Evolutionary conservation across 2,113 vertebrate genomes (phyloP).

Genomic region (Apaloderma vittatum): DNA sequence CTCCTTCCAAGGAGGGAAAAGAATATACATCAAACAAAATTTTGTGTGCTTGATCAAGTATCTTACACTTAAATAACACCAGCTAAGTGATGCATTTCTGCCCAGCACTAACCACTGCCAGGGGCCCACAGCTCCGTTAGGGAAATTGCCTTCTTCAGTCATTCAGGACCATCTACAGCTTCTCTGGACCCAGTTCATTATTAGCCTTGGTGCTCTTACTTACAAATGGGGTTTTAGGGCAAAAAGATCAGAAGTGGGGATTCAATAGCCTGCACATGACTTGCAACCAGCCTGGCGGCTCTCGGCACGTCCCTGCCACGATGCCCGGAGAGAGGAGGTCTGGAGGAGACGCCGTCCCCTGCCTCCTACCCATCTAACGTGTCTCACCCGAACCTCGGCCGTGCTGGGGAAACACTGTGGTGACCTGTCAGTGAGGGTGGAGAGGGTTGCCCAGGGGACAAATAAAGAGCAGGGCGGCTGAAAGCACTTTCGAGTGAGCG

Average conservation of each 20-base stretch:
- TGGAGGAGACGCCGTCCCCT: accelerated
- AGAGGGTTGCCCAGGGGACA: background rate
- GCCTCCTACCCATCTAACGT: background rate
- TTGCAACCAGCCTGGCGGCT: background rate
- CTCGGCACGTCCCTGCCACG: background rate
- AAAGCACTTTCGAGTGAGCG: background rate
- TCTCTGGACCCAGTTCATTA: background rate
- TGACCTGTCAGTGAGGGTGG: background rate
- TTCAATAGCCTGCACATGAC: accelerated
- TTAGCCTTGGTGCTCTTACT: background rate
- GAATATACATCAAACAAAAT: constrained; percentile 28
- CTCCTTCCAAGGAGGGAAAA: background rate
- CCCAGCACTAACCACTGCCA: constrained; percentile 38
- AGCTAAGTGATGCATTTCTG: constrained; percentile 37
- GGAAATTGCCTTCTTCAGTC: constrained; percentile 49
- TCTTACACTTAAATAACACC: constrained; percentile 34
- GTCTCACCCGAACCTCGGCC: accelerated
- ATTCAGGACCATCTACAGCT: background rate
- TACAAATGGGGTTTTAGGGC: accelerated
- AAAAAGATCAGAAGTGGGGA: background rate
- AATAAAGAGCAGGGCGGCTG: background rate
- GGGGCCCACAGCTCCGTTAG: background rate
- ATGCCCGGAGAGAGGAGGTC: accelerated
- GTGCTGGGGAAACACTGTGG: accelerated
- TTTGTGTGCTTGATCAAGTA: background rate